A percentile compares a stretch with the other conserved stretches of the same genome.
Conservation (phyloP, 2,888 invertebrate species). For the Clepsis dumicolana region DNA sequence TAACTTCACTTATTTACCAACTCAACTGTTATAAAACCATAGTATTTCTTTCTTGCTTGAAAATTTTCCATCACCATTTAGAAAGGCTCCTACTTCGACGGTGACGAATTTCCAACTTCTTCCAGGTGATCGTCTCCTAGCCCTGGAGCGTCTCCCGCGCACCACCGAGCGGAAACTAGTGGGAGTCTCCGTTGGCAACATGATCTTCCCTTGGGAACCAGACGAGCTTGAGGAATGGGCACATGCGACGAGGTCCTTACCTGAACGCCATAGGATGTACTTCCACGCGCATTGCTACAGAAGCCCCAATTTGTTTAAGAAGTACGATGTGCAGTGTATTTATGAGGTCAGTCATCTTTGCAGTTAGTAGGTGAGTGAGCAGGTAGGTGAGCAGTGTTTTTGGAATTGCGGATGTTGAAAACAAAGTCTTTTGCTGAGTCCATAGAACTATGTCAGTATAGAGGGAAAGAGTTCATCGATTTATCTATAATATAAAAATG, state of each 20-base stretch:
- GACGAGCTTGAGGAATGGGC: slow-evolving; percentile 83
- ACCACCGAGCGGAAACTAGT: slow-evolving; percentile 72
- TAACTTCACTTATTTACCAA: too few species aligned
- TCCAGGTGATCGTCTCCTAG: slow-evolving; percentile 68
- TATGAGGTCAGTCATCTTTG: slow-evolving; percentile 73
- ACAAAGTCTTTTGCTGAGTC: too few species aligned
- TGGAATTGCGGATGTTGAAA: too few species aligned
- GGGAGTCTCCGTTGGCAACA: slow-evolving; percentile 79
- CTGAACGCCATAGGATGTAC: slow-evolving; percentile 77
- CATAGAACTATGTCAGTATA: too few species aligned
- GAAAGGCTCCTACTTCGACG: too few species aligned
- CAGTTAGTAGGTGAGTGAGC: neutral
- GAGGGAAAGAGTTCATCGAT: too few species aligned
- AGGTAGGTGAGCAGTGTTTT: too few species aligned
- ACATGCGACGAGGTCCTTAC: slow-evolving; percentile 66
- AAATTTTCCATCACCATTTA: too few species aligned
- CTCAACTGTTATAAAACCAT: too few species aligned
- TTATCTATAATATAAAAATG: too few species aligned
- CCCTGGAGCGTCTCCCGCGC: slow-evolving; percentile 65
- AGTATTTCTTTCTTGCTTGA: too few species aligned
- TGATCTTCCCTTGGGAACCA: slow-evolving; percentile 81
- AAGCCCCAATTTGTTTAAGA: slow-evolving; percentile 76
- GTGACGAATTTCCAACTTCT: neutral
- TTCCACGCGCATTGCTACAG: slow-evolving; percentile 82
- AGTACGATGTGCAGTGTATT: slow-evolving; percentile 73